A percentile compares a stretch with the other conserved stretches of the same genome.
Evolutionary conservation across 1,140 invertebrate species (phyloP).

Genomic region (Camponotus vicinus): DNA sequence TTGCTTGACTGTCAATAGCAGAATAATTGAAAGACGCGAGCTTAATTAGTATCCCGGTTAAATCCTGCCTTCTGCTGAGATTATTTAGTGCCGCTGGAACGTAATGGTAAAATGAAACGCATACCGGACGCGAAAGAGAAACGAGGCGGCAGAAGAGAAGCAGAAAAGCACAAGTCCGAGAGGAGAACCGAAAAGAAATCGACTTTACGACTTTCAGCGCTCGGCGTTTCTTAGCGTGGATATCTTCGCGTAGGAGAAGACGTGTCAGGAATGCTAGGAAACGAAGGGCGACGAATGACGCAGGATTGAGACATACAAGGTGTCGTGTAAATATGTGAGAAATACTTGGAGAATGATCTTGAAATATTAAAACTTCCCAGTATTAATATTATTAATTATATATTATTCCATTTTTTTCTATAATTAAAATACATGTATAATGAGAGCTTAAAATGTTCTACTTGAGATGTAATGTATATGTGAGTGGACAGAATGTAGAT

Average conservation of each 20-base stretch:
- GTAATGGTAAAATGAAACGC: constrained; percentile 2
- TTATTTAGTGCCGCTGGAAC: constrained; percentile 51
- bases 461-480: background rate
- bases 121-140: constrained; percentile 22
- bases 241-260: constrained; percentile 12
- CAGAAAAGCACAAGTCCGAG: background rate
- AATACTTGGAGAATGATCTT: background rate
- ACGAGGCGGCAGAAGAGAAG: background rate
- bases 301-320: background rate
- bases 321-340: constrained; percentile 7
- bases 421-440: background rate
- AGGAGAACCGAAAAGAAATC: constrained; percentile 62
- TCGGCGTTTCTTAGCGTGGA: constrained; percentile 29
- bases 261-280: constrained; percentile 40
- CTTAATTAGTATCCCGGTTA: constrained; percentile 71
- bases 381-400: background rate
- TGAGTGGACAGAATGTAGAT: background rate
- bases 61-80: constrained; percentile 40
- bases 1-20: constrained; percentile 75
- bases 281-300: background rate
- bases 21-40: constrained; percentile 75
- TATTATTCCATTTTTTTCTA: background rate
- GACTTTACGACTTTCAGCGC: constrained; percentile 51
- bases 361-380: background rate
- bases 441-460: background rate